These are phyloP conservation scores for Prunella fulvescens DNA, from an alignment of 2,113 vertebrate genomes.

Conservation along the genomic window DNA sequence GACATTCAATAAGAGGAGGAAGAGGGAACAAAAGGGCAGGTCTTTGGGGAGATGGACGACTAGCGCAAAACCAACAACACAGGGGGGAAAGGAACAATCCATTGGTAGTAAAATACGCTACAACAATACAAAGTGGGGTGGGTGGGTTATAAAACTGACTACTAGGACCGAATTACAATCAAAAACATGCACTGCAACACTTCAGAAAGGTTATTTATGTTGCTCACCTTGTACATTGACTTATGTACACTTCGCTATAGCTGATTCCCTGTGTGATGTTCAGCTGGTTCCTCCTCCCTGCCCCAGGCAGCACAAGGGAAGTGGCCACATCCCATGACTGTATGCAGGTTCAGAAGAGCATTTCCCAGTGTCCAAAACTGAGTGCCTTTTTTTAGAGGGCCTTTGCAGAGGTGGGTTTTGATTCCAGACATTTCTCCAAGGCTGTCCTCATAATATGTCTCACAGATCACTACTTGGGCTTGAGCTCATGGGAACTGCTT, in stretches of 20 bases:
- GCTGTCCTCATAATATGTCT: rapidly evolving
- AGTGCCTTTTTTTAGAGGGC: neutral
- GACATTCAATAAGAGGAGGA: too few relatives aligned
- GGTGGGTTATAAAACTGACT: neutral
- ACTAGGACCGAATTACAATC: neutral
- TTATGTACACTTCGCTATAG: neutral
- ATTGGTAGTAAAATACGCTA: too few relatives aligned
- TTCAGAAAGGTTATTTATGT: neutral
- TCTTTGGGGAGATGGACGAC: too few relatives aligned
- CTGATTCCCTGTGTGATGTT: rapidly evolving
- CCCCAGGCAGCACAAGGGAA: neutral
- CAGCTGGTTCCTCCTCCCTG: rapidly evolving
- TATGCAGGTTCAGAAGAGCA: neutral
- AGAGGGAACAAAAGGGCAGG: too few relatives aligned
- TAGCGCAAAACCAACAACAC: too few relatives aligned
- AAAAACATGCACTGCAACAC: neutral
- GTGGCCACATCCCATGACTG: rapidly evolving
- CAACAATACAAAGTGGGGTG: too few relatives aligned
- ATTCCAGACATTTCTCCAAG: neutral
- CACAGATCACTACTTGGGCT: rapidly evolving
- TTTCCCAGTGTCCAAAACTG: neutral
- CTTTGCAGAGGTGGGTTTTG: neutral
- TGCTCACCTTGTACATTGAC: neutral
- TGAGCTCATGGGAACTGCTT: neutral
- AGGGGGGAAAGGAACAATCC: too few relatives aligned